A percentile compares a stretch with the other conserved stretches of the same genome.
phyloP scores from a whole-genome alignment of 2,113 vertebrate genomes.

The Bubalus kerabau region DNA sequence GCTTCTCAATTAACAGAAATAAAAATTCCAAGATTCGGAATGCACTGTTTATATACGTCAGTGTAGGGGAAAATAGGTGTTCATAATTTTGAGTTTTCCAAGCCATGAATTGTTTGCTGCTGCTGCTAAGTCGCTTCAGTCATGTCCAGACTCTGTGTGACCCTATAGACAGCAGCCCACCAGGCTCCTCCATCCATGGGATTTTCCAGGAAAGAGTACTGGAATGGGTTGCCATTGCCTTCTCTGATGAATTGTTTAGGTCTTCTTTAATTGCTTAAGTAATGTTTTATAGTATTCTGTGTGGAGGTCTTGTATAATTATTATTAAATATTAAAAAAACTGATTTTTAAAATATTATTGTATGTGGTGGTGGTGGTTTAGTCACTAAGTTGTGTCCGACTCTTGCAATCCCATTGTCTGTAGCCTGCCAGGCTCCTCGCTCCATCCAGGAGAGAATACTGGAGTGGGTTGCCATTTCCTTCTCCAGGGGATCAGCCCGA shows the following conservation, averaged over 20 bases:
- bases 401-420: background rate
- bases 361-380: background rate
- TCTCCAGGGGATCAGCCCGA: background rate
- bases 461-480: background rate
- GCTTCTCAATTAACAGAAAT: background rate
- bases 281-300: background rate
- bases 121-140: too few relatives aligned
- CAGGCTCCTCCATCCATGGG: too few relatives aligned
- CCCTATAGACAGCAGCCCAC: too few relatives aligned
- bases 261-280: slow-evolving; percentile 3
- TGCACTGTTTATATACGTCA: background rate
- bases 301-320: background rate
- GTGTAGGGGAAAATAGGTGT: background rate
- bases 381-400: accelerated
- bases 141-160: too few relatives aligned
- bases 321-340: background rate
- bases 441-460: background rate
- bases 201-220: too few relatives aligned
- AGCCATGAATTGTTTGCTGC: background rate
- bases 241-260: background rate
- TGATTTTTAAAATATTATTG: background rate
- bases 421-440: background rate
- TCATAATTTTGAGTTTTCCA: background rate
- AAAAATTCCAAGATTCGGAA: background rate
- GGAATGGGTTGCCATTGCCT: too few relatives aligned